Conservation (phyloP, 2,888 invertebrate species). For the Drosophila paranaensis region DNA sequence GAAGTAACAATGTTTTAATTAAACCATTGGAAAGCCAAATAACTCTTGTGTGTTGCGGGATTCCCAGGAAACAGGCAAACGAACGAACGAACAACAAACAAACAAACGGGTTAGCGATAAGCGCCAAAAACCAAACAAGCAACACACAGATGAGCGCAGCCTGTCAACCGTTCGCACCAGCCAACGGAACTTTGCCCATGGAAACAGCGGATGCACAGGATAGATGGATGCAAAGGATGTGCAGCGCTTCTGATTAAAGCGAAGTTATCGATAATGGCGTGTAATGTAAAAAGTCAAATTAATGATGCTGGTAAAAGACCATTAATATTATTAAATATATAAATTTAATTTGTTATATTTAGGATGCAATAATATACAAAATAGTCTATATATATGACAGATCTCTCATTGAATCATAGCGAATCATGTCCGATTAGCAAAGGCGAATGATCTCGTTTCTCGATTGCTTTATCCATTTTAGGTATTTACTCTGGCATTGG, state of each 20-base stretch:
- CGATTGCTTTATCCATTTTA: no score
- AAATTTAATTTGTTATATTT: no score
- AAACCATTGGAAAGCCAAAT: conserved; percentile 80
- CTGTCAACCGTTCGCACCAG: conserved; percentile 20
- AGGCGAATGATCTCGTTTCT: no score
- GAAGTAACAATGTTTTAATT: conserved; percentile 81
- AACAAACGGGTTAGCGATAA: conserved; percentile 44
- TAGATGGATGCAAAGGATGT: neutral
- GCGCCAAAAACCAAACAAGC: conserved; percentile 37
- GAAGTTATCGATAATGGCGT: neutral
- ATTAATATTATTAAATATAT: no score
- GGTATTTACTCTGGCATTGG: no score
- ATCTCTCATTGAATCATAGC: no score
- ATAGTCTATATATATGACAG: no score
- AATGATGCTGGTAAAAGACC: no score
- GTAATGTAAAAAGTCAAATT: no score
- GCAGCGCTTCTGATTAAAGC: no score
- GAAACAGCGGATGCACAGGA: neutral
- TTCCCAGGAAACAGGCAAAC: conserved; percentile 43
- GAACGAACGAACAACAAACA: conserved; percentile 30
- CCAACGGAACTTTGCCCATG: neutral
- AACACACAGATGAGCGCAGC: conserved; percentile 14
- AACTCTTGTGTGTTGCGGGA: conserved; percentile 73
- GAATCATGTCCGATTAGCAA: no score
- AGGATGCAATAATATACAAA: no score